Conservation (phyloP, 2,888 invertebrate genomes). For the Sarcophaga carnaria region DNA sequence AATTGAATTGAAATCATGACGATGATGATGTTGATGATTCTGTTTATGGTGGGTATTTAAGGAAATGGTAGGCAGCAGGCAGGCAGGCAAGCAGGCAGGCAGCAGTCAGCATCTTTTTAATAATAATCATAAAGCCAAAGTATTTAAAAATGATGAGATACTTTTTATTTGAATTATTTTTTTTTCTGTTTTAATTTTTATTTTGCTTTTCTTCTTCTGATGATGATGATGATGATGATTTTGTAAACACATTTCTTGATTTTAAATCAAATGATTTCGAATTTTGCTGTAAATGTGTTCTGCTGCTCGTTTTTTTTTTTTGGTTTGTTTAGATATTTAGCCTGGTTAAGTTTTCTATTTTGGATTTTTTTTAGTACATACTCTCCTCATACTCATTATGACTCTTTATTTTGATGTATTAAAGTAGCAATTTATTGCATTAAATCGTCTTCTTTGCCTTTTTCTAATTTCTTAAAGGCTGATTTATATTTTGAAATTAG, state of each 20-base stretch:
- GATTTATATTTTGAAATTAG: too few species aligned
- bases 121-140: constrained; percentile 62
- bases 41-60: neutral
- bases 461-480: neutral
- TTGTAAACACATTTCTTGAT: constrained; percentile 62
- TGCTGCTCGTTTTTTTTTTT: neutral
- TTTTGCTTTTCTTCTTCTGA: neutral
- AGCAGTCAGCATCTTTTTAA: constrained; percentile 46
- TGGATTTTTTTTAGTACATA: neutral
- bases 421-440: too few species aligned
- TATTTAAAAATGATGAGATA: constrained; percentile 65
- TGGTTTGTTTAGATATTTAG: neutral
- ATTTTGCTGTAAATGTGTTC: neutral
- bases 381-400: neutral
- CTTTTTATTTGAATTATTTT: constrained; percentile 40
- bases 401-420: neutral
- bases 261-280: constrained; percentile 9
- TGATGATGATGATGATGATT: neutral
- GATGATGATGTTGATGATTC: neutral
- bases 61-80: neutral
- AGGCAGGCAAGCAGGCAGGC: neutral
- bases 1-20: constrained; percentile 47
- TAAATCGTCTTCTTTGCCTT: neutral
- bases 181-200: constrained; percentile 6
- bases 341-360: neutral